Evolutionary conservation across 2,797 vertebrate genomes (phyloP).

Genomic region (Nothura maculosa): DNA sequence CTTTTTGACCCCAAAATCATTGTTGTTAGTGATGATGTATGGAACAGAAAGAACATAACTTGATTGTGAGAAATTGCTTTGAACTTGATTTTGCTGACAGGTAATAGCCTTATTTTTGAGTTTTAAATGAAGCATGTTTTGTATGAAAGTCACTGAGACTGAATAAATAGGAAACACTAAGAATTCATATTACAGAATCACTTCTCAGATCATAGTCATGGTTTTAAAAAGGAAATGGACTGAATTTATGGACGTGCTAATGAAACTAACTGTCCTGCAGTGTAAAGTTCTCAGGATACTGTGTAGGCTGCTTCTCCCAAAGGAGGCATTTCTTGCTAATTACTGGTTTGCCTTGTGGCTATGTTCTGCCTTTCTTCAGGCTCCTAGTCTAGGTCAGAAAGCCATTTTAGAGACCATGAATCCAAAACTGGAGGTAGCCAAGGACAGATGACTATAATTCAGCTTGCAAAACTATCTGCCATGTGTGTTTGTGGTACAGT

Average conservation of each 20-base stretch:
- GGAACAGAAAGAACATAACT: constrained; percentile 49
- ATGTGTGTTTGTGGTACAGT: not conserved
- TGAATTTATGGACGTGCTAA: constrained; percentile 13
- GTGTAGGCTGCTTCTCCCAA: not conserved
- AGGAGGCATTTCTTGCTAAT: constrained; percentile 8
- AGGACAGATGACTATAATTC: not conserved
- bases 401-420: not conserved
- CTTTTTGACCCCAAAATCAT: constrained; percentile 41
- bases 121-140: constrained; percentile 42
- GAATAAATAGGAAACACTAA: constrained; percentile 2
- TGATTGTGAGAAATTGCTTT: constrained; percentile 47
- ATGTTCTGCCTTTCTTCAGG: not conserved
- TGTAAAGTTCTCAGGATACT: not conserved
- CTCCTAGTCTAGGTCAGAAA: not conserved
- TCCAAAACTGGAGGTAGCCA: not conserved
- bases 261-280: not conserved
- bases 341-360: not conserved
- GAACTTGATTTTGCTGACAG: constrained; percentile 46
- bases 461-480: not conserved
- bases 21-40: constrained; percentile 45
- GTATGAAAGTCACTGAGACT: constrained; percentile 25
- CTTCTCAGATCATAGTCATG: not conserved
- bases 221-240: constrained; percentile 21
- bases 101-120: constrained; percentile 39
- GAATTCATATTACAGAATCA: constrained; percentile 39